Evolutionary conservation across 1,140 invertebrate genomes (phyloP).

Genomic region (Batillaria attramentaria): DNA sequence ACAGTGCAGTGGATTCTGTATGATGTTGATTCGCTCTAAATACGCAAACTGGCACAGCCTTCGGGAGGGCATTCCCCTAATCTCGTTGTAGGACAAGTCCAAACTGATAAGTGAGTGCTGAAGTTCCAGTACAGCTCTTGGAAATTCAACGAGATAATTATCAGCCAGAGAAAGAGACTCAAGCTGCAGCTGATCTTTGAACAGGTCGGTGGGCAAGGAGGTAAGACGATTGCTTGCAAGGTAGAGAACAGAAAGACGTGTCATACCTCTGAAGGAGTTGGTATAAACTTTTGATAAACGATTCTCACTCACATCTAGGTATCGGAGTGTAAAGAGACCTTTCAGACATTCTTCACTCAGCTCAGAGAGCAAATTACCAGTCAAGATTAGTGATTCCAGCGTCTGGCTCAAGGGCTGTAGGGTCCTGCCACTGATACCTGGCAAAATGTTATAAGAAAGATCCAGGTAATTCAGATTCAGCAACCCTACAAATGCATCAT

Average conservation of each 20-base stretch:
- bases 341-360: background rate
- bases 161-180: constrained; percentile 26
- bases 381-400: constrained; percentile 29
- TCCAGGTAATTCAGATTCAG: constrained; percentile 28
- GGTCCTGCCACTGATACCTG: background rate
- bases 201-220: constrained; percentile 25
- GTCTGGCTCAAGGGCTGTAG: constrained; percentile 24
- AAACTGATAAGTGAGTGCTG: constrained; percentile 18
- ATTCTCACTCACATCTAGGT: constrained; percentile 35
- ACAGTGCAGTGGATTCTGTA: constrained; percentile 29
- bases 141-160: constrained; percentile 30
- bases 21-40: constrained; percentile 20
- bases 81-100: constrained; percentile 29
- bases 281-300: constrained; percentile 10
- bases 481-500: constrained; percentile 23
- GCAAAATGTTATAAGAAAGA: constrained; percentile 29
- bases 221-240: constrained; percentile 31
- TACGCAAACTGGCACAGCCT: constrained; percentile 23
- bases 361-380: constrained; percentile 23
- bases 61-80: background rate
- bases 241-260: constrained; percentile 17
- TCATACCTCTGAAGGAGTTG: constrained; percentile 24
- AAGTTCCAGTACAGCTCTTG: constrained; percentile 19
- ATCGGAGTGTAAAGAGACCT: constrained; percentile 12
- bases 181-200: constrained; percentile 25